These are phyloP conservation scores for Ips typographus DNA, from an alignment of 1,140 invertebrate species.

Conservation along the genomic window DNA sequence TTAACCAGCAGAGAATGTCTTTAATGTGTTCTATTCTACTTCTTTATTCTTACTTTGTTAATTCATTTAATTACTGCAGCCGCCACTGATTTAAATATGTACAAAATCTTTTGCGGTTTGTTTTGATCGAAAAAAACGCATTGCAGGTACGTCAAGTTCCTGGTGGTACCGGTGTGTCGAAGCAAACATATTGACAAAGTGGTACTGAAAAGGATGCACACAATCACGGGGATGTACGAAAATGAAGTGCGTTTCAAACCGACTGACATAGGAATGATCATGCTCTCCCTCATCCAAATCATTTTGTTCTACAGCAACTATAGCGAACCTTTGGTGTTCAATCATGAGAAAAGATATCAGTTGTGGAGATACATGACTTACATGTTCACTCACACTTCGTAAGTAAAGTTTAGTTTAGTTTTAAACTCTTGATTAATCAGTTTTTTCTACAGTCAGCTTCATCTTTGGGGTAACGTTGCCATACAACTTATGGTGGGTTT, in stretches of 20 bases:
- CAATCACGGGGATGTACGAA: slow-evolving; percentile 63
- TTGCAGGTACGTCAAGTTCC: slow-evolving; percentile 34
- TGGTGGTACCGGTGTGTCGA: slow-evolving; percentile 29
- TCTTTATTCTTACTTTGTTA: too few species aligned
- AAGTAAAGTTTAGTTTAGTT: slow-evolving; percentile 48
- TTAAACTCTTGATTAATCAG: neutral
- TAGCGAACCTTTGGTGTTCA: slow-evolving; percentile 23
- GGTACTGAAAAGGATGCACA: slow-evolving; percentile 29
- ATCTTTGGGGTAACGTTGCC: slow-evolving; percentile 87
- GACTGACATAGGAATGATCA: slow-evolving; percentile 80
- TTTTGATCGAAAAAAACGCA: neutral
- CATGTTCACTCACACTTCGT: slow-evolving; percentile 95
- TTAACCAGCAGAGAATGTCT: neutral
- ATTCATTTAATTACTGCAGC: too few species aligned
- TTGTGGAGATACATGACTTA: slow-evolving; percentile 91
- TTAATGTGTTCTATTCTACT: neutral
- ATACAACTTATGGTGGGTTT: slow-evolving; percentile 91
- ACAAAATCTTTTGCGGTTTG: neutral
- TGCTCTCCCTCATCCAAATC: slow-evolving; percentile 70
- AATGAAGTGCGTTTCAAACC: slow-evolving; percentile 83
- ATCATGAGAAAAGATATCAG: slow-evolving; percentile 62
- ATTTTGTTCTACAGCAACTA: slow-evolving; percentile 65
- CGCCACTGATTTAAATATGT: neutral
- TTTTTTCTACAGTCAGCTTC: slow-evolving; percentile 62
- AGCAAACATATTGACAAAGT: slow-evolving; percentile 13